Evolutionary conservation across 92 coral and sea anemone genomes (phyloP), one percentile per base, ranked within the genome.

Genomic region (Umimayanthus chanpuru): DNA sequence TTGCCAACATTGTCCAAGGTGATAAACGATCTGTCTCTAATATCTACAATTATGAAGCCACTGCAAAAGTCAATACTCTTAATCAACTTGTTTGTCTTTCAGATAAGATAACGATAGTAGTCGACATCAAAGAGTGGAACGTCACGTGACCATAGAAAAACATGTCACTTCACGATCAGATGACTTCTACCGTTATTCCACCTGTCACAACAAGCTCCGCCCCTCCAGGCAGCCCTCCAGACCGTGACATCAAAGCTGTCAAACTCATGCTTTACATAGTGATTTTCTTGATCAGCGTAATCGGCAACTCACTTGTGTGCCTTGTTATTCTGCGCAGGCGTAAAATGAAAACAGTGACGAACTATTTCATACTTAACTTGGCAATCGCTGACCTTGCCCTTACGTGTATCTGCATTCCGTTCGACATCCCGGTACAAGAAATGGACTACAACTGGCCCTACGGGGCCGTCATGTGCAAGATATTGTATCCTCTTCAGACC

Each of bases 361-460:
- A 95, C 90, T 95, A 65, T 84, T 88, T 90, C n/a, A 90, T 92
- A 61, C 79, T 92, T 16, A 92, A 92, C 47, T 85, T 92, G 56
- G 98, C 98, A 50, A 90, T 93, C 50, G 95, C 98, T 12, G 98
- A 95, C 79, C 89, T 95, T 12, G 93, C 96, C 9, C 77, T 92
- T 70, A 95, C 98, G 14, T 91, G 93, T 73, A 81, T 95, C 53
- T 95, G 96, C 74, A 94, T 95, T 68, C 98, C 98, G 55, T 86
- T 95, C 53, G 98, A 95, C 76, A 94, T 94, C 64, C 94, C 93
- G 65, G 94, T 93, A 5, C 92, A 86, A 81, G 98, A 94, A 77
- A 92, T 90, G 80, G 81, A 90, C 70, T 93, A 93, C 91, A 94
- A 43, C 15, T 95, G 98, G 98, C 96, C 96, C 1, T 95, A 90